phyloP scores from a whole-genome alignment of 2,797 vertebrate species.

The Paedocypris micromegethes region DNA sequence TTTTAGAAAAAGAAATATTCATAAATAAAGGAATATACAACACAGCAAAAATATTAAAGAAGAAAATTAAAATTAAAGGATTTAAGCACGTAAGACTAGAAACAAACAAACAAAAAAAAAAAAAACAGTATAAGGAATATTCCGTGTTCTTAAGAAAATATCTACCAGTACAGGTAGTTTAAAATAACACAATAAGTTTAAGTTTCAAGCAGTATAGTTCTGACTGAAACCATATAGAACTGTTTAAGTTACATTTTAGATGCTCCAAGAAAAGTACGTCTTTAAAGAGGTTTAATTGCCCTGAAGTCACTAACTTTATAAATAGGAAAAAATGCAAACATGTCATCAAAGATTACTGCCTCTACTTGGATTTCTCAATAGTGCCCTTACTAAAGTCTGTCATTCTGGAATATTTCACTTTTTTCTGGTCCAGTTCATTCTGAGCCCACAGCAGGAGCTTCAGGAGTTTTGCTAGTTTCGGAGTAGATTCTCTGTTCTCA shows the following conservation, averaged over 20 bases:
- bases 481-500: slow-evolving; percentile 92
- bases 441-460: slow-evolving; percentile 95
- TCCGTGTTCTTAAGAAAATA: slow-evolving; percentile 24
- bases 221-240: slow-evolving; percentile 58
- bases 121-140: slow-evolving; percentile 14
- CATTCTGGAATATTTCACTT: slow-evolving; percentile 98
- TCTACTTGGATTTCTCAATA: slow-evolving; percentile 92
- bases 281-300: slow-evolving; percentile 54
- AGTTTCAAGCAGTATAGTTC: slow-evolving; percentile 17
- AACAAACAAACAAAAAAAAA: background rate
- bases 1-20: slow-evolving; percentile 5
- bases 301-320: slow-evolving; percentile 73
- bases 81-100: background rate
- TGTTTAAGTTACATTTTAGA: slow-evolving; percentile 55
- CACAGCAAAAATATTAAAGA: background rate
- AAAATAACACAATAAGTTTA: slow-evolving; percentile 10
- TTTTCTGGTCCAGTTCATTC: slow-evolving; percentile 97
- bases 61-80: slow-evolving; percentile 3
- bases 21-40: slow-evolving; percentile 12
- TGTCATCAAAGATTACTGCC: slow-evolving; percentile 46
- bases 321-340: slow-evolving; percentile 55
- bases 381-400: slow-evolving; percentile 94
- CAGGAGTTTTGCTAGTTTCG: slow-evolving; percentile 93
- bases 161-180: slow-evolving; percentile 11
- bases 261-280: slow-evolving; percentile 28